These are phyloP conservation scores for Pseudococcus jackbeardsleyi DNA, from an alignment of 2,888 invertebrate genomes.

Conservation along the genomic window DNA sequence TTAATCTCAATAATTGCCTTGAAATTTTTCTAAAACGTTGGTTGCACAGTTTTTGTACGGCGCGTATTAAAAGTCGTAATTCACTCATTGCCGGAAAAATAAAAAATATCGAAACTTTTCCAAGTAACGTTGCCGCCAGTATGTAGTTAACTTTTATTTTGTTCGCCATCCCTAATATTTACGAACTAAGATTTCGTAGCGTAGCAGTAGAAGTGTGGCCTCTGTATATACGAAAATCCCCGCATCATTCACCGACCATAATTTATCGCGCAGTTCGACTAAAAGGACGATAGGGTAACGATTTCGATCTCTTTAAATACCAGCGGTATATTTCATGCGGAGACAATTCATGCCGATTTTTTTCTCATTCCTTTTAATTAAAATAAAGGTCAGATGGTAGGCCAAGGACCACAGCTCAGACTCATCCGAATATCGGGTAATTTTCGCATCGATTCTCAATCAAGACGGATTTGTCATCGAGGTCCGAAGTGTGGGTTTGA, in stretches of 20 bases:
- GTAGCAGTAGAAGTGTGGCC: constrained; percentile 33
- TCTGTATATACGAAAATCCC: constrained; percentile 40
- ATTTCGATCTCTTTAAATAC: constrained; percentile 56
- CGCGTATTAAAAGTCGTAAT: constrained; percentile 59
- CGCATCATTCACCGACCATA: constrained; percentile 48
- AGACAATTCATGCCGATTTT: constrained; percentile 44
- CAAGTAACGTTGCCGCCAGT: constrained; percentile 54
- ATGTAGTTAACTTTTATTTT: constrained; percentile 56
- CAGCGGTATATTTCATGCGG: constrained; percentile 42
- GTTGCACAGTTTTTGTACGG: constrained; percentile 43
- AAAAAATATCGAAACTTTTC: constrained; percentile 60
- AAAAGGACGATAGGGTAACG: constrained; percentile 48
- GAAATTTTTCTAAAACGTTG: constrained; percentile 54
- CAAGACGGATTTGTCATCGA: background rate
- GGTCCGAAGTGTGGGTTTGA: background rate
- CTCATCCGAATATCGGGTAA: background rate
- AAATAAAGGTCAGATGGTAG: constrained; percentile 14
- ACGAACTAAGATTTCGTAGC: constrained; percentile 47
- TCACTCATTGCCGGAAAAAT: constrained; percentile 61
- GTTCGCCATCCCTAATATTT: constrained; percentile 55
- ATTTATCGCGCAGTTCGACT: constrained; percentile 48
- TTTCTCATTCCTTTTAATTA: constrained; percentile 13
- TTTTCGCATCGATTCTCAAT: background rate
- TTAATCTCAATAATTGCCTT: constrained; percentile 63
- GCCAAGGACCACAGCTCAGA: background rate